Percentiles rank a stretch among this genome's conserved stretches.
Evolutionary conservation across 2,797 vertebrate genomes (phyloP).

Genomic region (Scomberomorus guttatus): DNA sequence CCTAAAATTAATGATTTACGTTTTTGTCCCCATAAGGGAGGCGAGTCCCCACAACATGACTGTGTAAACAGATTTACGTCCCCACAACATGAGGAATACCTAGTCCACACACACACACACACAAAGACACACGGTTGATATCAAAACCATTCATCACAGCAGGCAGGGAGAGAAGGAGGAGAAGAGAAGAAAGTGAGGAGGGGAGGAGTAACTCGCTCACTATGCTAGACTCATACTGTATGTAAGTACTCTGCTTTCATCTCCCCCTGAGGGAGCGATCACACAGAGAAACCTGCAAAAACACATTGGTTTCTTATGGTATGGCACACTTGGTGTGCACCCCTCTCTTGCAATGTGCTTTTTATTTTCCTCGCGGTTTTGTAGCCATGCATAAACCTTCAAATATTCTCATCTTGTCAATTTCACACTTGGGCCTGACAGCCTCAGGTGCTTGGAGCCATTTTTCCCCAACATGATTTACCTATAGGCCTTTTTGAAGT

Average conservation of each 20-base stretch:
- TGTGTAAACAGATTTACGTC: too few relatives aligned
- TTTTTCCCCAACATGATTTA: constrained; percentile 32
- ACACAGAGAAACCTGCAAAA: constrained; percentile 43
- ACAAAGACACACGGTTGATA: constrained; percentile 51
- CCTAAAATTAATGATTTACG: too few relatives aligned
- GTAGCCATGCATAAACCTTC: constrained; percentile 44
- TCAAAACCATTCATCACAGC: constrained; percentile 80
- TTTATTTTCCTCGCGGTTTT: constrained; percentile 26
- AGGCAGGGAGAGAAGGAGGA: constrained; percentile 53
- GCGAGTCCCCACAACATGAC: too few relatives aligned
- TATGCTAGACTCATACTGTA: constrained; percentile 45
- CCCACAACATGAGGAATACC: too few relatives aligned
- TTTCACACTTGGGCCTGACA: constrained; percentile 47
- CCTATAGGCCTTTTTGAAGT: constrained; percentile 46
- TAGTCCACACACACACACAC: constrained; percentile 33
- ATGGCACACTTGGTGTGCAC: constrained; percentile 32
- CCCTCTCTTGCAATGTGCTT: constrained; percentile 35
- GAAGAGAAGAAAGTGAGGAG: constrained; percentile 41
- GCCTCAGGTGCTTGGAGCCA: constrained; percentile 30
- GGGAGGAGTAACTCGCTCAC: constrained; percentile 52
- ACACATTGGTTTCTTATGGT: constrained; percentile 33
- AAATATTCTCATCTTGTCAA: constrained; percentile 62
- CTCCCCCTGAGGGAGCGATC: constrained; percentile 40
- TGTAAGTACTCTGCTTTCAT: constrained; percentile 50
- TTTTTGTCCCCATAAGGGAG: too few relatives aligned